Conservation (phyloP, 2,888 invertebrate species). For the Leptopilina drosophilae region DNA sequence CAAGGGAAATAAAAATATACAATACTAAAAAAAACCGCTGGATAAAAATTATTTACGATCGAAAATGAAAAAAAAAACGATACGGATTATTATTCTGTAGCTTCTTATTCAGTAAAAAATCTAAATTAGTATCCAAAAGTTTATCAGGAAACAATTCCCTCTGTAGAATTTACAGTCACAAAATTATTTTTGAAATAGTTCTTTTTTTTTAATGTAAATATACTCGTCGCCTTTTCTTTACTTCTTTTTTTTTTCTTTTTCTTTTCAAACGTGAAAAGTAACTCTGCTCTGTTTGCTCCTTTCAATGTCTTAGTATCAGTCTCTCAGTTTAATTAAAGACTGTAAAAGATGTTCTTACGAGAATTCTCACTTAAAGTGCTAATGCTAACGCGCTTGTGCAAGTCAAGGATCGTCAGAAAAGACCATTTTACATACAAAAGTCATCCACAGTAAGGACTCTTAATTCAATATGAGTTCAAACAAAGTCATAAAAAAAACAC, state of each 20-base stretch:
- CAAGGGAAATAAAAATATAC: no score
- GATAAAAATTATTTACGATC: no score
- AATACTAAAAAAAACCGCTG: no score
- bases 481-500: constrained; percentile 3
- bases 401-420: constrained; percentile 22
- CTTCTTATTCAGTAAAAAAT: background rate
- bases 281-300: constrained; percentile 18
- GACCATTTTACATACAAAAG: constrained; percentile 9
- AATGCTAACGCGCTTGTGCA: background rate
- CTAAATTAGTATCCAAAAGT: background rate
- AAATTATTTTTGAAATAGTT: constrained; percentile 1
- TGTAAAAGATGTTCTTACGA: constrained; percentile 20
- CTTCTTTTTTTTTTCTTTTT: no score
- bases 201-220: background rate
- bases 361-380: constrained; percentile 20
- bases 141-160: background rate
- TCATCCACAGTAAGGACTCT: background rate
- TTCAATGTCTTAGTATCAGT: constrained; percentile 21
- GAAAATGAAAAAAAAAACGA: no score
- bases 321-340: constrained; percentile 33
- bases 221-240: background rate
- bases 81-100: background rate
- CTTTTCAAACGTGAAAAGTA: no score
- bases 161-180: background rate
- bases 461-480: constrained; percentile 11